Conservation (phyloP, 2,888 invertebrate species). For the Nasonovia ribisnigri region DNA sequence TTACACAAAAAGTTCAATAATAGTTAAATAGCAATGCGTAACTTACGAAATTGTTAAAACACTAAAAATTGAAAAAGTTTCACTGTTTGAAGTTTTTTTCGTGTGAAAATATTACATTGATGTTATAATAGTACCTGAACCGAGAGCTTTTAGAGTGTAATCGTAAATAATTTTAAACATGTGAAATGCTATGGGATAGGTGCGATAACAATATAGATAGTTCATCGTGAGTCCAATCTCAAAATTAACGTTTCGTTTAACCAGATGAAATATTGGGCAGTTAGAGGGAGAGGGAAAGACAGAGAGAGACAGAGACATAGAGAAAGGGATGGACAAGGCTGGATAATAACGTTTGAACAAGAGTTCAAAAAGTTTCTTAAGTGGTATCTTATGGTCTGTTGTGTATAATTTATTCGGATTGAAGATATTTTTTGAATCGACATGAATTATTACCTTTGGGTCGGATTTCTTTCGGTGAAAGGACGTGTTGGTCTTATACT, state of each 20-base stretch:
- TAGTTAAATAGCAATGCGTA: constrained; percentile 33
- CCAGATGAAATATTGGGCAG: neutral
- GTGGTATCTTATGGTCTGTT: neutral
- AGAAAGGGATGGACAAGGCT: neutral
- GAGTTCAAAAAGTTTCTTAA: constrained; percentile 23
- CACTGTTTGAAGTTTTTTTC: neutral
- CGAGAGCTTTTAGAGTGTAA: neutral
- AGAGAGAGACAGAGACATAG: no score
- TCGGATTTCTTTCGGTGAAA: neutral
- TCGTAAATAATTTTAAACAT: neutral
- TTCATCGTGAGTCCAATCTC: neutral
- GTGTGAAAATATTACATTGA: neutral
- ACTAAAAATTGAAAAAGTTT: constrained; percentile 34
- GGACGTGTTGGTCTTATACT: constrained; percentile 13
- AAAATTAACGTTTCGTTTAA: neutral
- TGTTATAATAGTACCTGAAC: neutral
- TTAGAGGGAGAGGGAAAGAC: neutral
- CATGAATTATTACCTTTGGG: constrained; percentile 40
- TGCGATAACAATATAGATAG: neutral
- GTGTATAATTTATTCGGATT: constrained; percentile 44
- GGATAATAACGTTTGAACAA: constrained; percentile 14
- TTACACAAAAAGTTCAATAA: neutral
- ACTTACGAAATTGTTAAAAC: constrained; percentile 15
- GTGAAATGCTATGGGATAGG: neutral
- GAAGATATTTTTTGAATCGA: constrained; percentile 40